phyloP scores from a whole-genome alignment of 2,113 vertebrate genomes.

The Megaceryle torquata region DNA sequence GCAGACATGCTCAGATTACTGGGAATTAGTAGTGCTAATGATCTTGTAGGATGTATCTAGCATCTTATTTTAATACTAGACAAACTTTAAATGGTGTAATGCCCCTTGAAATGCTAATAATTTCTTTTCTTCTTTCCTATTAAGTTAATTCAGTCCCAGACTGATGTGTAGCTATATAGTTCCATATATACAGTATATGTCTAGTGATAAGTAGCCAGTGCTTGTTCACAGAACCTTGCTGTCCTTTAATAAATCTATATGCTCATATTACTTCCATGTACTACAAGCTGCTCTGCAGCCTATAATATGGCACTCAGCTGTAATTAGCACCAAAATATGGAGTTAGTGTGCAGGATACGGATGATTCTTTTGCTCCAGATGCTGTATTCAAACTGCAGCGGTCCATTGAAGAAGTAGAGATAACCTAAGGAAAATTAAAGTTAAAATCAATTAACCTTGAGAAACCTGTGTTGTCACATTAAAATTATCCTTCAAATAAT shows the following conservation, averaged over 20 bases:
- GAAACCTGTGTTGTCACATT: neutral
- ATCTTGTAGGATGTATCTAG: neutral
- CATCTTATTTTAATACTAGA: neutral
- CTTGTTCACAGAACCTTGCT: conserved; percentile 69
- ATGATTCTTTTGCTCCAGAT: conserved; percentile 82
- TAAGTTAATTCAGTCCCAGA: conserved; percentile 69
- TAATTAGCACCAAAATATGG: conserved; percentile 86
- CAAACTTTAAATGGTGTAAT: neutral
- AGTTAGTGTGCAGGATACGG: conserved; percentile 83
- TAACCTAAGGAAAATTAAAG: conserved; percentile 75
- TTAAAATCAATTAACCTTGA: neutral
- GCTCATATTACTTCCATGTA: neutral
- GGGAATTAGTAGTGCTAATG: neutral
- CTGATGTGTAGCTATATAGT: neutral
- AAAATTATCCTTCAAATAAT: neutral
- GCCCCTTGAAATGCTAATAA: neutral
- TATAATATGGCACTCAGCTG: neutral
- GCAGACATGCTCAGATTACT: neutral
- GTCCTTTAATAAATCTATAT: neutral
- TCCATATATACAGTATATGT: conserved; percentile 4
- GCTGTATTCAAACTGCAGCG: conserved; percentile 88
- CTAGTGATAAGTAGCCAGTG: conserved; percentile 28
- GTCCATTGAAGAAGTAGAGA: conserved; percentile 88
- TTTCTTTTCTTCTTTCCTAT: neutral
- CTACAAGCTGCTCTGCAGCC: conserved; percentile 31